Evolutionary conservation across 2,797 vertebrate species (phyloP).

Genomic region (Toxotes lorentzi): DNA sequence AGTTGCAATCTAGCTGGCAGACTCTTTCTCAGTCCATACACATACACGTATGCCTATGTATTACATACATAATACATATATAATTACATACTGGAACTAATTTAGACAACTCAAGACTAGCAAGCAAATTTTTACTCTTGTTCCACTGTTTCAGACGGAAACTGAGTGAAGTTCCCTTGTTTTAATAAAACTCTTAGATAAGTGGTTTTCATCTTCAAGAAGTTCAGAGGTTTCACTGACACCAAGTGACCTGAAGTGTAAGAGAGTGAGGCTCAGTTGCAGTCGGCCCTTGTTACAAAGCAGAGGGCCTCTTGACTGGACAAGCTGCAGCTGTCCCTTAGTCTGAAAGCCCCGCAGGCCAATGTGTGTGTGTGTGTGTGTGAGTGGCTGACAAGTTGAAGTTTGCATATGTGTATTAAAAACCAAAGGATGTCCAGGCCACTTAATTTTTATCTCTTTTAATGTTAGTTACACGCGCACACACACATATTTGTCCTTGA

Average conservation of each 20-base stretch:
- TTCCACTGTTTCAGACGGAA: not conserved
- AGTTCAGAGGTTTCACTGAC: slow-evolving; percentile 33
- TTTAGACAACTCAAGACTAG: not conserved
- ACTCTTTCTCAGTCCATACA: no score
- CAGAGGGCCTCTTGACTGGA: slow-evolving; percentile 49
- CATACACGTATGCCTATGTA: not conserved
- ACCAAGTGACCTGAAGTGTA: slow-evolving; percentile 34
- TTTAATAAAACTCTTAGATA: slow-evolving; percentile 1
- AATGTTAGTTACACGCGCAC: slow-evolving; percentile 43
- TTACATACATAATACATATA: no score
- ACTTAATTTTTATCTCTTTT: slow-evolving; percentile 62
- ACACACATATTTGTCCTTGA: slow-evolving; percentile 46
- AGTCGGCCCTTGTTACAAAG: slow-evolving; percentile 30
- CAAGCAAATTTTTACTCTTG: not conserved
- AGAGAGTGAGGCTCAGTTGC: slow-evolving; percentile 21
- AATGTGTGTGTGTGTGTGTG: slow-evolving; percentile 18
- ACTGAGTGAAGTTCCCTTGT: not conserved
- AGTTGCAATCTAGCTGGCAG: no score
- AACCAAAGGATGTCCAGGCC: slow-evolving; percentile 40
- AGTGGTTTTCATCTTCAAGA: slow-evolving; percentile 1
- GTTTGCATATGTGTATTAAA: slow-evolving; percentile 55
- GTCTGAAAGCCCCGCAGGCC: slow-evolving; percentile 16
- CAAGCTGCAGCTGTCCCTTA: slow-evolving; percentile 61
- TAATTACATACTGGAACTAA: not conserved
- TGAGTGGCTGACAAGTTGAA: slow-evolving; percentile 35